Percentiles rank a stretch among this genome's conserved stretches.
Conservation (phyloP, 2,797 vertebrate genomes). For the Intellagama lesueurii region DNA sequence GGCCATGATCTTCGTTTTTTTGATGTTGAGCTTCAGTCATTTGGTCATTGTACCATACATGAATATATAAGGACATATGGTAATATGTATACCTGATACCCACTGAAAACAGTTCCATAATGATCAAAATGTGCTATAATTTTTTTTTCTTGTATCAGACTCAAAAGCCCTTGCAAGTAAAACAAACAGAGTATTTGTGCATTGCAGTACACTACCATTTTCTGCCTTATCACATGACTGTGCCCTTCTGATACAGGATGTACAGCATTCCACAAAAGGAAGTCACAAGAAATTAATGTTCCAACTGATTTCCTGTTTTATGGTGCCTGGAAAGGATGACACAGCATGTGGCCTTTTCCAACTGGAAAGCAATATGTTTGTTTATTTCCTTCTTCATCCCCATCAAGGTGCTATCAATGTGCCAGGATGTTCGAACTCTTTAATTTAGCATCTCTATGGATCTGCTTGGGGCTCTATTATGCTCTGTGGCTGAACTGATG, state of each 20-base stretch:
- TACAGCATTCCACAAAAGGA: neutral
- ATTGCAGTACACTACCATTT: neutral
- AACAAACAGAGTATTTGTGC: neutral
- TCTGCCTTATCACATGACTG: constrained; percentile 8
- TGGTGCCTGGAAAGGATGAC: constrained; percentile 25
- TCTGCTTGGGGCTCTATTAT: constrained; percentile 50
- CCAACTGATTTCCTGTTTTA: constrained; percentile 34
- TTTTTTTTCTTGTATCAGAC: no score
- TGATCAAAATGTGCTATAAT: neutral
- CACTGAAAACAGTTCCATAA: no score
- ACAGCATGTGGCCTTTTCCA: constrained; percentile 46
- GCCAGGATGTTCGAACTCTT: constrained; percentile 57
- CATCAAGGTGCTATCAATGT: constrained; percentile 60
- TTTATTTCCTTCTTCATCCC: constrained; percentile 60
- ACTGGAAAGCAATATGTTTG: constrained; percentile 43
- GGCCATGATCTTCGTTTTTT: no score
- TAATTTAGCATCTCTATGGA: constrained; percentile 66
- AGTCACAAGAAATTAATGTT: constrained; percentile 33
- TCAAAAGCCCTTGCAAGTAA: no score
- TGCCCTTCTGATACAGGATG: constrained; percentile 20
- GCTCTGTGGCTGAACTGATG: constrained; percentile 60
- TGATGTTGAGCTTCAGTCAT: no score
- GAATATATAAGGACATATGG: no score
- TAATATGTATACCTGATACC: no score
- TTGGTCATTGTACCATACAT: no score